A percentile compares a stretch with the other conserved stretches of the same genome.
Conservation (phyloP, 2,797 vertebrate genomes). For the Ictinia mississippiensis region DNA sequence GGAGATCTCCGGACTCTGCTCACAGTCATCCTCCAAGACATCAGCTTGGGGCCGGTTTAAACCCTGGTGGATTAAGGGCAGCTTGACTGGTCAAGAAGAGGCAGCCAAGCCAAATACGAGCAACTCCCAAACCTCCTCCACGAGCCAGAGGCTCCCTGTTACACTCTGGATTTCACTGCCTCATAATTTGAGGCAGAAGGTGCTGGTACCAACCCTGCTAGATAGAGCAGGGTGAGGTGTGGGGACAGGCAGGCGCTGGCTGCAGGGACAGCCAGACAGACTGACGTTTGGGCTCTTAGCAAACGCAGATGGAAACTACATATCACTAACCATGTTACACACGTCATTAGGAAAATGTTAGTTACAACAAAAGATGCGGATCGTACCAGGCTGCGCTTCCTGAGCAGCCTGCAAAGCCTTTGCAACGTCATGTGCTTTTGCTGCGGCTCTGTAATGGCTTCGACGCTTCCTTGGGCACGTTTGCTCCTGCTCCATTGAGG, state of each 20-base stretch:
- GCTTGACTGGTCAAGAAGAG: background rate
- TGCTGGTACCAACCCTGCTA: background rate
- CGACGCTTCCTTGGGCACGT: slow-evolving; percentile 35
- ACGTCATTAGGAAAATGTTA: background rate
- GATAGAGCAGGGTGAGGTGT: background rate
- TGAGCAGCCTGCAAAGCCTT: background rate
- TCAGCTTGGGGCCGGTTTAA: background rate
- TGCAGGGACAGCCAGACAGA: background rate
- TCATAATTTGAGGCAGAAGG: background rate
- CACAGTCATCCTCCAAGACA: background rate
- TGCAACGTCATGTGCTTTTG: background rate
- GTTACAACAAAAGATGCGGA: background rate
- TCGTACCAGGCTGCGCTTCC: background rate
- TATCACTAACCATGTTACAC: background rate
- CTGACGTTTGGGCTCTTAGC: background rate
- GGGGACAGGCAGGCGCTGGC: background rate
- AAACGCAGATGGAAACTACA: rapidly evolving
- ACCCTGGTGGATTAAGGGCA: background rate
- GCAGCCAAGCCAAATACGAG: background rate
- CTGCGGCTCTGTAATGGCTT: background rate
- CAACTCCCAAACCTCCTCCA: background rate
- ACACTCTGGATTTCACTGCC: background rate
- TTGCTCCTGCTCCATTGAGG: background rate
- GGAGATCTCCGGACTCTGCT: background rate
- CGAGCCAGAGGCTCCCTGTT: background rate